A percentile compares a stretch with the other conserved stretches of the same genome.
phyloP scores from a whole-genome alignment of 2,888 invertebrate species.

The Odiellus spinosus region DNA sequence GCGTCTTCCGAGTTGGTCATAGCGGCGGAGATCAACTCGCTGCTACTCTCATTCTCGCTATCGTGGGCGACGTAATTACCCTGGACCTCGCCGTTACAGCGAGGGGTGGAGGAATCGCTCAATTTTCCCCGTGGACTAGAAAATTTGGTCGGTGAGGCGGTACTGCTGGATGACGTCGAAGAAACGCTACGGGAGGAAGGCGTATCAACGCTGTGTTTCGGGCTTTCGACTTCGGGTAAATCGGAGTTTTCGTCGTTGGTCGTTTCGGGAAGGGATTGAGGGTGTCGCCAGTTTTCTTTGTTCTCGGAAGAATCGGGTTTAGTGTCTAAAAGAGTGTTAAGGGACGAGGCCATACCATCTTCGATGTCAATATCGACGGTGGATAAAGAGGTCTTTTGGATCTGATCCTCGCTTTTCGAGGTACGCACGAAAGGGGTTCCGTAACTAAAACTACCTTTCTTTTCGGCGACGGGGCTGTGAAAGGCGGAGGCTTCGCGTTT shows the following conservation, averaged over 20 bases:
- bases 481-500: conserved; percentile 17
- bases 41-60: background rate
- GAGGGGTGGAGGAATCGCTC: background rate
- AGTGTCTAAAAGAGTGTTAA: conserved; percentile 75
- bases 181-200: background rate
- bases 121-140: conserved; percentile 9
- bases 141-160: conserved; percentile 13
- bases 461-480: conserved; percentile 19
- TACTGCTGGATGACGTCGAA: background rate
- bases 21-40: background rate
- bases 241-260: background rate
- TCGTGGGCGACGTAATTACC: background rate
- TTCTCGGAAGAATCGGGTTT: conserved; percentile 32
- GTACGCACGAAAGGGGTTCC: conserved; percentile 57
- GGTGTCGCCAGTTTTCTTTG: conserved; percentile 8
- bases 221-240: background rate
- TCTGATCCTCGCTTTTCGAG: conserved; percentile 78
- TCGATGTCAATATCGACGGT: conserved; percentile 81
- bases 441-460: conserved; percentile 22
- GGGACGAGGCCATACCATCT: conserved; percentile 80
- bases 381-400: conserved; percentile 63
- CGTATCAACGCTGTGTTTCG: background rate
- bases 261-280: conserved; percentile 7
- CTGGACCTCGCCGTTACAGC: background rate
- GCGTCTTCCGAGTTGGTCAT: background rate